Conservation (phyloP, 1,140 invertebrate species). For the Drosophila lacteicornis region DNA sequence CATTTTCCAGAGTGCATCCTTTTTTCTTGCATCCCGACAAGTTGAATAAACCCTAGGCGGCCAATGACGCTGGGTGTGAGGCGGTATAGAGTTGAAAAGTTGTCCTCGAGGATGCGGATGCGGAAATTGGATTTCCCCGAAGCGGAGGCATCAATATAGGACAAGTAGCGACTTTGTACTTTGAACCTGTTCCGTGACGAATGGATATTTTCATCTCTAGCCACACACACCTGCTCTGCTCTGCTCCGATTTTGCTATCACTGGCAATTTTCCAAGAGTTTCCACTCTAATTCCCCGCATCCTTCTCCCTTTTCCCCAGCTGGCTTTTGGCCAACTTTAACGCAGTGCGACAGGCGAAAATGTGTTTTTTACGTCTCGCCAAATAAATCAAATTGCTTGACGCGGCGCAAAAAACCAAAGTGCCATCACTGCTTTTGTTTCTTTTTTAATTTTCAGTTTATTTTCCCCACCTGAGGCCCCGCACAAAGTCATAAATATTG, state of each 20-base stretch:
- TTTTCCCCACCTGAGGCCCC: slow-evolving; percentile 51
- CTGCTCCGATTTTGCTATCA: slow-evolving; percentile 3
- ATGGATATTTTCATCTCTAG: slow-evolving; percentile 33
- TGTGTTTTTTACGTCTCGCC: slow-evolving; percentile 45
- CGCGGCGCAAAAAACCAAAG: slow-evolving; percentile 31
- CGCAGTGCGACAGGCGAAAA: slow-evolving; percentile 50
- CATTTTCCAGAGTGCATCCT: slow-evolving; percentile 10
- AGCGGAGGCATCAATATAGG: slow-evolving; percentile 40
- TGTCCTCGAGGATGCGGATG: slow-evolving; percentile 29
- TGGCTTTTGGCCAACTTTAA: slow-evolving; percentile 65
- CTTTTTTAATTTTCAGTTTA: slow-evolving; percentile 36
- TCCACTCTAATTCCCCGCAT: slow-evolving; percentile 36
- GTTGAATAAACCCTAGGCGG: slow-evolving; percentile 75
- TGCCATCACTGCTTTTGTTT: slow-evolving; percentile 21
- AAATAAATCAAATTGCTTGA: slow-evolving; percentile 59
- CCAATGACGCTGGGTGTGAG: slow-evolving; percentile 44
- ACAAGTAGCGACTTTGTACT: slow-evolving; percentile 50
- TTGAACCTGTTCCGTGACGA: slow-evolving; percentile 44
- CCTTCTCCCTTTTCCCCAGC: neutral
- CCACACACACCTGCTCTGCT: slow-evolving; percentile 17
- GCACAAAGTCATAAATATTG: slow-evolving; percentile 66
- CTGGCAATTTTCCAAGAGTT: slow-evolving; percentile 43
- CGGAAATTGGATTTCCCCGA: slow-evolving; percentile 73
- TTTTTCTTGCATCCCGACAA: slow-evolving; percentile 15
- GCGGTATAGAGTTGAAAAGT: slow-evolving; percentile 29